Evolutionary conservation across 37 sponge, comb jelly and placozoan genomes (phyloP).

Genomic region (Ianthella basta): DNA sequence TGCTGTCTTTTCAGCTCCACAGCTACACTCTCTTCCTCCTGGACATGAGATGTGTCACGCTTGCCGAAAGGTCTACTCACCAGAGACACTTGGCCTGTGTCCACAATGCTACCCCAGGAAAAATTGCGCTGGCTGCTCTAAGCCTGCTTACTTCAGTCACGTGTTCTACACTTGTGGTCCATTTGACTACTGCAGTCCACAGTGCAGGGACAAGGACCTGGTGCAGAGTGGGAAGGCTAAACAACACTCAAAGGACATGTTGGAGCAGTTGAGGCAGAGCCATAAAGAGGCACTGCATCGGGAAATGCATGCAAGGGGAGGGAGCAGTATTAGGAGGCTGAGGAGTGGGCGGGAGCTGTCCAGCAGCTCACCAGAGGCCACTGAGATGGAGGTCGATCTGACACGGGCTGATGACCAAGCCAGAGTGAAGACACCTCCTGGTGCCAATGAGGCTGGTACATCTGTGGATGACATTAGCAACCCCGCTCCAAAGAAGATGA

Average conservation of each 20-base stretch:
- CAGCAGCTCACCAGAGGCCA: too few relatives aligned
- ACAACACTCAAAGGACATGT: not conserved
- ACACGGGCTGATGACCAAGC: too few relatives aligned
- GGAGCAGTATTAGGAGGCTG: too few relatives aligned
- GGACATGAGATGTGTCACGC: not conserved
- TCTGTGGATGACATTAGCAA: too few relatives aligned
- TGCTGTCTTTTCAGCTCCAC: too few relatives aligned
- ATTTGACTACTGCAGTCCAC: conserved; percentile 14
- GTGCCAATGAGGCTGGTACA: too few relatives aligned
- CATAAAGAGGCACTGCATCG: not conserved
- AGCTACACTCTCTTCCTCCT: not conserved
- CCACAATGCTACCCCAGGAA: not conserved
- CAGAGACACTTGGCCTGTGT: not conserved
- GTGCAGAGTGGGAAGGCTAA: conserved; percentile 3
- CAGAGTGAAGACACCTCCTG: too few relatives aligned
- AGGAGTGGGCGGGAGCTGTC: too few relatives aligned
- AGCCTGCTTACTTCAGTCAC: not conserved
- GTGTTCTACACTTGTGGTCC: not conserved
- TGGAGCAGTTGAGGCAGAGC: not conserved
- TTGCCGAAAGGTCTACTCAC: not conserved
- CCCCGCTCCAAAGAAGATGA: too few relatives aligned
- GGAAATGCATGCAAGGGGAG: too few relatives aligned
- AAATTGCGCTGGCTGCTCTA: not conserved
- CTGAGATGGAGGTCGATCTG: too few relatives aligned
- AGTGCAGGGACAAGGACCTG: conserved; percentile 17